A percentile compares a stretch with the other conserved stretches of the same genome.
Evolutionary conservation across 1,140 invertebrate species (phyloP).

Genomic region (Saxidomus purpurata): DNA sequence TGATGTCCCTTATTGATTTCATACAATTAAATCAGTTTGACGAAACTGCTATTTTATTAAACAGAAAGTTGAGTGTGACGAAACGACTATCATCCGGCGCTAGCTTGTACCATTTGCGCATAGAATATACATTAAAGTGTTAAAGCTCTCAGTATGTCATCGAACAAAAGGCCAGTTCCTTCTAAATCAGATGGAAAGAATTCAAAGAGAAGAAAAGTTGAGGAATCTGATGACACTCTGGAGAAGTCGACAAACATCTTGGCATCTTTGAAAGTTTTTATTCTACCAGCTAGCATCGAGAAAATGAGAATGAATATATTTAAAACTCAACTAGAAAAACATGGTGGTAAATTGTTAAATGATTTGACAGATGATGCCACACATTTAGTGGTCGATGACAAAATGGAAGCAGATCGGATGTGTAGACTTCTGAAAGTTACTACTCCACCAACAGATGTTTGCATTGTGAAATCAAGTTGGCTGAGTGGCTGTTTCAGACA

Average conservation of each 20-base stretch:
- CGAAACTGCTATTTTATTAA: too few species aligned
- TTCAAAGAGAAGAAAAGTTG: background rate
- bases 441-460: constrained; percentile 65
- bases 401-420: constrained; percentile 81
- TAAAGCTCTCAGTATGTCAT: constrained; percentile 8
- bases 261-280: constrained; percentile 70
- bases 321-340: constrained; percentile 78
- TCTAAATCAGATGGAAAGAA: background rate
- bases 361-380: constrained; percentile 67
- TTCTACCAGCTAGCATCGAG: constrained; percentile 83
- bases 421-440: constrained; percentile 79
- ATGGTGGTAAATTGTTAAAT: constrained; percentile 75
- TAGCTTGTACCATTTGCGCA: too few species aligned
- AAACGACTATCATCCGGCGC: too few species aligned
- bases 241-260: constrained; percentile 61
- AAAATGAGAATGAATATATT: constrained; percentile 83
- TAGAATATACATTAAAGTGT: too few species aligned
- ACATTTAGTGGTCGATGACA: constrained; percentile 83
- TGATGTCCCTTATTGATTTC: too few species aligned
- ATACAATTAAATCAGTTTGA: too few species aligned
- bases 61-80: too few species aligned
- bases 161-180: background rate
- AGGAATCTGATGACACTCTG: background rate
- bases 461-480: constrained; percentile 83
- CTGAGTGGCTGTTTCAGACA: constrained; percentile 82